These are phyloP conservation scores for Chondrilla cf. caribensis DNA, from an alignment of 37 sponge, comb jelly and placozoan species.

Conservation along the genomic window DNA sequence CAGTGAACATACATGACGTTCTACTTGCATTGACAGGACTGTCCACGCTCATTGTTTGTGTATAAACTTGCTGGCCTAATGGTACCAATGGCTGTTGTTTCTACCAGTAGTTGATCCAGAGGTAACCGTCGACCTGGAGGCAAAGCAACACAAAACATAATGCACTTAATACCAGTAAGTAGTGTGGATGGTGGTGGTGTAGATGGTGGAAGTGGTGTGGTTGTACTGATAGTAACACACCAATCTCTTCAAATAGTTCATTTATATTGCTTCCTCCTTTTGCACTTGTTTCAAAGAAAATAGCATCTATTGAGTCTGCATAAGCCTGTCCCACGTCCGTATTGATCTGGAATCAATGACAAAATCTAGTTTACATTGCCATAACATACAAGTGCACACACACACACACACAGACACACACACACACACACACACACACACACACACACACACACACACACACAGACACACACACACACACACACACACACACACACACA, in stretches of 20 bases:
- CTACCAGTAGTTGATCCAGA: background rate
- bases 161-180: background rate
- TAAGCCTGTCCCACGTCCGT: background rate
- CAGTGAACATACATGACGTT: too few species aligned
- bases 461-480: conserved; percentile 15
- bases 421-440: too few species aligned
- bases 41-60: too few species aligned
- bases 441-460: too few species aligned
- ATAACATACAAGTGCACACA: background rate
- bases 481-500: too few species aligned
- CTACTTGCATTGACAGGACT: too few species aligned
- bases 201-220: background rate
- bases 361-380: background rate
- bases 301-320: background rate
- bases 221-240: background rate
- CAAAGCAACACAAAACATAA: background rate
- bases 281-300: conserved; percentile 25
- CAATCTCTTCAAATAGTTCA: background rate
- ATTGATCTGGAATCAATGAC: background rate
- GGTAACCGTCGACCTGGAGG: background rate
- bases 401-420: conserved; percentile 26
- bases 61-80: background rate
- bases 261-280: background rate
- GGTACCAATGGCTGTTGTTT: background rate
- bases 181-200: background rate